Conservation (phyloP, 2,797 vertebrate genomes). For the Typhlichthys subterraneus region DNA sequence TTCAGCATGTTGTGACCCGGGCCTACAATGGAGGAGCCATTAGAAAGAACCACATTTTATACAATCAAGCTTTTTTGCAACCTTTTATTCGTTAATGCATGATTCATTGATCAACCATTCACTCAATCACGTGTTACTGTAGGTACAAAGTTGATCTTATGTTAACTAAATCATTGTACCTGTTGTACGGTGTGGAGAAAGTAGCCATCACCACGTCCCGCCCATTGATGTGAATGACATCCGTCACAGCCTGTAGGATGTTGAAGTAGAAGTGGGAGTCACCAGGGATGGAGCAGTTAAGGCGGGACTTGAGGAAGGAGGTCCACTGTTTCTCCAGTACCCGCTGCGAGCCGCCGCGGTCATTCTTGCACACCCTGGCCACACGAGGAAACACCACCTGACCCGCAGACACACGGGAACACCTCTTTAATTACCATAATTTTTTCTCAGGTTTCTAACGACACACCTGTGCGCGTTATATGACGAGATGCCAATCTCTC, state of each 20-base stretch:
- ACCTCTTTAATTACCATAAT: too few species aligned
- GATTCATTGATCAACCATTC: background rate
- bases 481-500: too few species aligned
- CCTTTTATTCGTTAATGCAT: background rate
- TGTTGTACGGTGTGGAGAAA: constrained; percentile 98
- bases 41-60: too few species aligned
- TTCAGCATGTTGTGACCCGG: too few species aligned
- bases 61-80: too few species aligned
- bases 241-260: constrained; percentile 95
- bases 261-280: constrained; percentile 99
- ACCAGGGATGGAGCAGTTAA: constrained; percentile 98
- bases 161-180: constrained; percentile 68
- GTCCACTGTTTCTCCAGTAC: constrained; percentile 99
- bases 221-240: constrained; percentile 93
- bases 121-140: constrained; percentile 6
- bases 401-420: background rate
- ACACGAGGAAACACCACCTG: constrained; percentile 97
- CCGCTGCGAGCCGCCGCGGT: constrained; percentile 94
- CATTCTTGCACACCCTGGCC: constrained; percentile 96
- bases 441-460: background rate
- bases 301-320: constrained; percentile 94
- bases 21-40: too few species aligned
- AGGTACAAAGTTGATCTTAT: too few species aligned
- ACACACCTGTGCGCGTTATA: background rate
- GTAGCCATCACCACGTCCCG: constrained; percentile 94